phyloP scores from a whole-genome alignment of 2,797 vertebrate species.

The Philypnodon macrostomus region DNA sequence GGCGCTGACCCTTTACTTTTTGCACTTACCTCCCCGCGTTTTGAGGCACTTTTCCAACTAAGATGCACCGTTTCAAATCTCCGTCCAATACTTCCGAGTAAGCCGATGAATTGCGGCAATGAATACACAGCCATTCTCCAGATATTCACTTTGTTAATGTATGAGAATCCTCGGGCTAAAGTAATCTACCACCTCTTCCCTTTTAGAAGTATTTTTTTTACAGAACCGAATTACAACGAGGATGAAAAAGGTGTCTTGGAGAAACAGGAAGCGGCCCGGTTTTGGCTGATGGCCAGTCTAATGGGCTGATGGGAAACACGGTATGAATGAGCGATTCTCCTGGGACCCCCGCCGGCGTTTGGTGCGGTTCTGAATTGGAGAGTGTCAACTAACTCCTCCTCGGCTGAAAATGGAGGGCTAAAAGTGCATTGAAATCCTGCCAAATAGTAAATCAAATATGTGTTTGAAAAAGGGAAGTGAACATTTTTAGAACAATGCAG shows the following conservation, averaged over 20 bases:
- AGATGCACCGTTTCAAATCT: slow-evolving; percentile 37
- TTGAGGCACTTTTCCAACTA: slow-evolving; percentile 40
- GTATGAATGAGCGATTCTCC: slow-evolving; percentile 71
- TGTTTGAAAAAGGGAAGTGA: slow-evolving; percentile 70
- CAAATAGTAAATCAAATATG: slow-evolving; percentile 79
- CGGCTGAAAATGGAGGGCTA: slow-evolving; percentile 70
- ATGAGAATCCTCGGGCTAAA: slow-evolving; percentile 49
- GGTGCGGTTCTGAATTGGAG: slow-evolving; percentile 65
- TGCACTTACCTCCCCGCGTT: slow-evolving; percentile 37
- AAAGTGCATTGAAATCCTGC: slow-evolving; percentile 73
- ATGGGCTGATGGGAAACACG: slow-evolving; percentile 73
- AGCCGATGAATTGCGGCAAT: slow-evolving; percentile 47
- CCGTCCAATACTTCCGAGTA: slow-evolving; percentile 40
- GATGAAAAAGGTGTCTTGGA: slow-evolving; percentile 69
- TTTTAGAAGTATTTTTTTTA: slow-evolving; percentile 51
- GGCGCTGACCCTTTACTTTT: slow-evolving; percentile 60
- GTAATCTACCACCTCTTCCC: slow-evolving; percentile 51
- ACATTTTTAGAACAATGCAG: slow-evolving; percentile 72
- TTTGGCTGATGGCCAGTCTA: slow-evolving; percentile 77
- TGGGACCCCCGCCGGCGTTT: slow-evolving; percentile 62
- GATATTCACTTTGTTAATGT: slow-evolving; percentile 54
- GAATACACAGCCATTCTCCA: slow-evolving; percentile 47
- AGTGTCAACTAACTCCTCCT: slow-evolving; percentile 73
- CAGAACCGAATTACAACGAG: slow-evolving; percentile 68
- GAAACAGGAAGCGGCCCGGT: slow-evolving; percentile 74